Percentiles rank a stretch among this genome's conserved stretches.
phyloP scores from a whole-genome alignment of 2,113 vertebrate genomes.

The Nycticebus coucang region DNA sequence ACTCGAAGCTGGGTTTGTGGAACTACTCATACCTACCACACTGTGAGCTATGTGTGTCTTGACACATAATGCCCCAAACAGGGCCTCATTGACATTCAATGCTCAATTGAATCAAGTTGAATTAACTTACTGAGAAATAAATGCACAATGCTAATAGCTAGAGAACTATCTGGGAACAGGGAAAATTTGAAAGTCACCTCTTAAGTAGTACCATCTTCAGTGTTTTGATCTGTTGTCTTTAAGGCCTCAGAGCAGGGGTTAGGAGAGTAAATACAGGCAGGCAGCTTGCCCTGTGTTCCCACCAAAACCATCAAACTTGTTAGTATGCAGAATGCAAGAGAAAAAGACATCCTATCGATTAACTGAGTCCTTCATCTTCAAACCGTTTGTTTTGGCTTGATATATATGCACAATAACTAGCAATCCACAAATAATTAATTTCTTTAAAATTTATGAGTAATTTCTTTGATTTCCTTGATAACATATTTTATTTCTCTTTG shows the following conservation, averaged over 20 bases:
- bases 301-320: not conserved
- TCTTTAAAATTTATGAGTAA: slow-evolving; percentile 30
- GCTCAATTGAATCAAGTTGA: not conserved
- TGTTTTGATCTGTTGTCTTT: not conserved
- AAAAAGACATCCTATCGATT: not conserved
- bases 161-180: not conserved
- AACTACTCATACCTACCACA: not conserved
- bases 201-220: not conserved
- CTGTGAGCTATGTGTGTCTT: not conserved
- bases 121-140: slow-evolving; percentile 25
- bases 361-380: slow-evolving; percentile 27
- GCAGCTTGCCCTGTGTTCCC: not conserved
- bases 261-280: not conserved
- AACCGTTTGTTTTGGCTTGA: slow-evolving; percentile 1
- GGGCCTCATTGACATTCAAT: no score
- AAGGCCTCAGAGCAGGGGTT: not conserved
- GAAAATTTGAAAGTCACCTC: not conserved
- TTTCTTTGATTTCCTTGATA: slow-evolving; percentile 40
- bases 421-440: not conserved
- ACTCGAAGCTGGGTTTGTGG: not conserved
- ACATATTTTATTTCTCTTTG: slow-evolving; percentile 51
- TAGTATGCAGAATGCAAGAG: not conserved
- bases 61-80: not conserved
- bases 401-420: not conserved
- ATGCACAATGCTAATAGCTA: not conserved